These are phyloP conservation scores for Parnassius apollo DNA, from an alignment of 2,888 invertebrate species.

Conservation along the genomic window DNA sequence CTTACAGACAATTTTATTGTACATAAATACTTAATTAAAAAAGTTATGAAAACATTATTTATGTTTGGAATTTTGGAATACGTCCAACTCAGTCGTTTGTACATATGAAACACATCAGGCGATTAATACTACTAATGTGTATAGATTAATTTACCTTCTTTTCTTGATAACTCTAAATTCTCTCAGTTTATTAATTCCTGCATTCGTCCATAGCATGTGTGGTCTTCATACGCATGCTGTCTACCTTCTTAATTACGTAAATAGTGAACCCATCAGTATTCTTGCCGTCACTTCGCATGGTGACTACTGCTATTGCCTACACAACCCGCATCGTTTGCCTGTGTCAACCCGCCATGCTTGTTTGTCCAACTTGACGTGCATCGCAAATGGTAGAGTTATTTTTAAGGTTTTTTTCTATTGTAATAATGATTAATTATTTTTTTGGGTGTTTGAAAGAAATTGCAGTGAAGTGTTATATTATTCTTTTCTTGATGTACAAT, in stretches of 20 bases:
- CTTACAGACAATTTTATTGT: no score
- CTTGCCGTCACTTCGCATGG: conserved; percentile 37
- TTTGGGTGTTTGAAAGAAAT: no score
- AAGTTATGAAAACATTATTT: no score
- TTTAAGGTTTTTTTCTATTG: conserved; percentile 1
- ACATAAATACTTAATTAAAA: no score
- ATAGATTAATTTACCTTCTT: conserved; percentile 1
- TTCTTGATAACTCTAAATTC: not conserved
- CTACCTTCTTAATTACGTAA: conserved; percentile 24
- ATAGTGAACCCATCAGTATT: conserved; percentile 34
- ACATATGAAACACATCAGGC: no score
- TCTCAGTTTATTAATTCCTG: conserved; percentile 23
- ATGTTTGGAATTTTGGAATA: no score
- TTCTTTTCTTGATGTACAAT: no score
- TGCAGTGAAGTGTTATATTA: no score
- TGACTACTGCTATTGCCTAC: conserved; percentile 47
- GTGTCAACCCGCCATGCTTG: conserved; percentile 57
- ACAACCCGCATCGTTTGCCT: conserved; percentile 60
- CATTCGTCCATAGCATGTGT: conserved; percentile 7
- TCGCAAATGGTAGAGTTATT: conserved; percentile 40
- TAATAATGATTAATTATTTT: not conserved
- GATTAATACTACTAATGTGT: not conserved
- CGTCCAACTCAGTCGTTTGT: no score
- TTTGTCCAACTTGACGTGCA: conserved; percentile 57
- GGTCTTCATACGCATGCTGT: conserved; percentile 4